Evolutionary conservation across 2,113 vertebrate species (phyloP).

Genomic region (Daphoenositta chrysoptera): DNA sequence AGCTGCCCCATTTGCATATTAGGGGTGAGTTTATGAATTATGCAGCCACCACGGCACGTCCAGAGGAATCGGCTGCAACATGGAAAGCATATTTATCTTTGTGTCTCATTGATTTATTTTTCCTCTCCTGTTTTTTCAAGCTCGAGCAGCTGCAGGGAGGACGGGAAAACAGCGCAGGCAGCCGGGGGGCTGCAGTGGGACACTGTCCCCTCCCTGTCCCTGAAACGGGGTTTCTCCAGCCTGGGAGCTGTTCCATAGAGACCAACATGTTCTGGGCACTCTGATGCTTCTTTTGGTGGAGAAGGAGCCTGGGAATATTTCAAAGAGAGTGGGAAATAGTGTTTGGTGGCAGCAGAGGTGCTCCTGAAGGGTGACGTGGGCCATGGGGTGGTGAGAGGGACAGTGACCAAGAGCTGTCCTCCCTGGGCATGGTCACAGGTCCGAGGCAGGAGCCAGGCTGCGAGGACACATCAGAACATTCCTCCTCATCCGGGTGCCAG

Average conservation of each 20-base stretch:
- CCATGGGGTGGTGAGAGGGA: background rate
- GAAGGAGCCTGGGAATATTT: background rate
- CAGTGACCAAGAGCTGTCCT: background rate
- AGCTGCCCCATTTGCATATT: background rate
- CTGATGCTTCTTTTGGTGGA: background rate
- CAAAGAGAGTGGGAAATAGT: background rate
- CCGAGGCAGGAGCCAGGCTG: background rate
- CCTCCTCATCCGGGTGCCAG: background rate
- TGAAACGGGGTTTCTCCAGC: background rate
- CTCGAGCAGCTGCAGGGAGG: background rate
- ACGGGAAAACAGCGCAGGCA: background rate
- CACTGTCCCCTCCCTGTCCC: background rate
- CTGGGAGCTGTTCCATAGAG: background rate
- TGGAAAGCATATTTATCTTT: constrained; percentile 25
- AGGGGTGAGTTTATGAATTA: constrained; percentile 34
- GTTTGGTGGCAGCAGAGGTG: background rate
- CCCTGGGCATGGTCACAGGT: background rate
- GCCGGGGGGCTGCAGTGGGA: background rate
- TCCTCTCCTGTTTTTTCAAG: background rate
- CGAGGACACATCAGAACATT: background rate
- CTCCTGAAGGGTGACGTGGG: background rate
- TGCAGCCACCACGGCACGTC: background rate
- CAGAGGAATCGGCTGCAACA: background rate
- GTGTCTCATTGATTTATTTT: constrained; percentile 44
- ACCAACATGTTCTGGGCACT: background rate